Evolutionary conservation across 2,888 invertebrate species (phyloP).

Genomic region (Cosmia trapezina): DNA sequence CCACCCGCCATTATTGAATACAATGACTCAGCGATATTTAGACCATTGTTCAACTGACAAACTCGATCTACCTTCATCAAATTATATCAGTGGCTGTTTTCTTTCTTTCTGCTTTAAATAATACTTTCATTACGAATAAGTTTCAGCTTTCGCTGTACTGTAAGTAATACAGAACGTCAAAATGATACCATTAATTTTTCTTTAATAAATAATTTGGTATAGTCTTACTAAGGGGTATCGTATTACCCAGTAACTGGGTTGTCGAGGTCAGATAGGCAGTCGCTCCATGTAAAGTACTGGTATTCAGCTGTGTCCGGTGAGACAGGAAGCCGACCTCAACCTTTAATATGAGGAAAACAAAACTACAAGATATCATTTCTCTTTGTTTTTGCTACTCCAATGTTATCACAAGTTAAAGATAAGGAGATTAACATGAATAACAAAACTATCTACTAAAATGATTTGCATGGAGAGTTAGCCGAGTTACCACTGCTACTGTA

Average conservation of each 20-base stretch:
- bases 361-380: neutral
- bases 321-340: too few species aligned
- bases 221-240: too few species aligned
- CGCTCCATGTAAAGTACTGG: too few species aligned
- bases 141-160: constrained; percentile 18
- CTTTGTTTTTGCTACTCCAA: neutral
- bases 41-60: constrained; percentile 66
- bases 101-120: constrained; percentile 34
- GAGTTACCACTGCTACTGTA: constrained; percentile 36
- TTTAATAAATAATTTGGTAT: neutral
- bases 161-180: neutral
- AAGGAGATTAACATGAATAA: constrained; percentile 21
- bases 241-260: too few species aligned
- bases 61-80: constrained; percentile 60
- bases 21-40: constrained; percentile 71
- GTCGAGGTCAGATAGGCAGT: too few species aligned
- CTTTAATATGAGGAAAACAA: constrained; percentile 5
- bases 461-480: constrained; percentile 37
- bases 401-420: constrained; percentile 42
- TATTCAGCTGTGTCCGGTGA: too few species aligned
- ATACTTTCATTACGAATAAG: neutral
- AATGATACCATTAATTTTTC: neutral
- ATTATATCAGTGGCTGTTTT: constrained; percentile 59
- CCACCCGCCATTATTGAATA: constrained; percentile 67
- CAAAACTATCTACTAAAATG: constrained; percentile 24